Evolutionary conservation across 1,140 invertebrate species (phyloP).

Genomic region (Zaprionus kolodkinae): DNA sequence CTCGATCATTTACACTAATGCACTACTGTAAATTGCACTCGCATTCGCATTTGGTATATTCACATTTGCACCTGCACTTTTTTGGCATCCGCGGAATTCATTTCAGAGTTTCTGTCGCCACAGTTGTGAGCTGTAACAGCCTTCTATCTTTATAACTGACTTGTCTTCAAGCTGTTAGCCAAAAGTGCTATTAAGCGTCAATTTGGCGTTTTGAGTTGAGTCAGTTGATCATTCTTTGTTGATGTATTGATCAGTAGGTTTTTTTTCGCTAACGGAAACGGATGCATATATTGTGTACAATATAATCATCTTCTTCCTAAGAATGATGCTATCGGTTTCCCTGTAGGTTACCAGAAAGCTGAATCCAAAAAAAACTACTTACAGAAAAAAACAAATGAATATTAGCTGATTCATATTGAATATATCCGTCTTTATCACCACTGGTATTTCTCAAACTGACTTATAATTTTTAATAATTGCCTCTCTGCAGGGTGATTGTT

Average conservation of each 20-base stretch:
- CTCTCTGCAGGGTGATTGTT: not conserved
- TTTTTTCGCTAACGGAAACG: not conserved
- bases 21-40: slow-evolving; percentile 27
- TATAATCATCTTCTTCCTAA: no score
- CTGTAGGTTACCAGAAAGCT: no score
- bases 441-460: not conserved
- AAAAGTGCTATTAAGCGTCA: slow-evolving; percentile 35
- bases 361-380: not conserved
- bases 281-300: not conserved
- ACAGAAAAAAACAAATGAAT: not conserved
- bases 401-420: not conserved
- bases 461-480: not conserved
- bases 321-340: no score
- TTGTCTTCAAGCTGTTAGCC: slow-evolving; percentile 12
- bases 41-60: slow-evolving; percentile 43
- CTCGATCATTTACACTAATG: slow-evolving; percentile 40
- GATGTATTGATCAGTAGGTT: slow-evolving; percentile 17
- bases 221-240: slow-evolving; percentile 31
- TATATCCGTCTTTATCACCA: not conserved
- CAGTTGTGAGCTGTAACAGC: slow-evolving; percentile 52
- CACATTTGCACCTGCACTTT: slow-evolving; percentile 43
- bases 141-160: slow-evolving; percentile 4
- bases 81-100: slow-evolving; percentile 52
- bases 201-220: slow-evolving; percentile 41
- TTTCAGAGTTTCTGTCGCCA: slow-evolving; percentile 42